Evolutionary conservation across 2,888 invertebrate species (phyloP).

Genomic region (Auanema sp.): DNA sequence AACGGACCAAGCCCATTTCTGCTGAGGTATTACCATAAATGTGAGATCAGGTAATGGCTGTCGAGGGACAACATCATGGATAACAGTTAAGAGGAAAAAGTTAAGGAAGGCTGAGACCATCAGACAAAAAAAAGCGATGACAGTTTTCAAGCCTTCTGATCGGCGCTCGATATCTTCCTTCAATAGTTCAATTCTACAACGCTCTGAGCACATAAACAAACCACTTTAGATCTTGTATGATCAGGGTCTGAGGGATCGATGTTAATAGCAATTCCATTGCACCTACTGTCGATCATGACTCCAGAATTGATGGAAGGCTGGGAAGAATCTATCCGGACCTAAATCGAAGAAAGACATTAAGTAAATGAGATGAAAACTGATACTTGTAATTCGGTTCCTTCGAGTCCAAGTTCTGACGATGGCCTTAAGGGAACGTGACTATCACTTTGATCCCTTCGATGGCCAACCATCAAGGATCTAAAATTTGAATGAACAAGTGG

Average conservation of each 20-base stretch:
- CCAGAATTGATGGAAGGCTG: background rate
- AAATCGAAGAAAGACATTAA: background rate
- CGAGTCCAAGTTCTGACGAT: slow-evolving; percentile 26
- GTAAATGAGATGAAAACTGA: slow-evolving; percentile 5
- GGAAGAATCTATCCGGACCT: no score
- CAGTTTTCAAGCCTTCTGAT: slow-evolving; percentile 55
- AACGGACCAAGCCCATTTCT: slow-evolving; percentile 63
- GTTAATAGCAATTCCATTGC: slow-evolving; percentile 31
- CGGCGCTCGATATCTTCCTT: slow-evolving; percentile 20
- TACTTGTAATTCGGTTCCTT: slow-evolving; percentile 19
- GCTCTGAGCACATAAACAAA: slow-evolving; percentile 5
- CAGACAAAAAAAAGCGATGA: slow-evolving; percentile 56
- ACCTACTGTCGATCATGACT: slow-evolving; percentile 11
- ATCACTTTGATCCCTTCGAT: slow-evolving; percentile 50
- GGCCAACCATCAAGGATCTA: slow-evolving; percentile 37
- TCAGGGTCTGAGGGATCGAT: slow-evolving; percentile 41
- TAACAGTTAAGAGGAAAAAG: slow-evolving; percentile 62
- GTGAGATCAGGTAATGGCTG: slow-evolving; percentile 58
- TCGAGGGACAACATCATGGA: slow-evolving; percentile 61
- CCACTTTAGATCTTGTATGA: slow-evolving; percentile 23
- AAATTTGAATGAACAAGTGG: slow-evolving; percentile 4
- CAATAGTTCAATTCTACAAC: slow-evolving; percentile 9
- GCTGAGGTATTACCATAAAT: slow-evolving; percentile 60
- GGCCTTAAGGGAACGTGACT: slow-evolving; percentile 48
- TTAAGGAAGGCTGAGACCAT: slow-evolving; percentile 60